These are phyloP conservation scores for Hybos culiciformis DNA, from an alignment of 2,888 invertebrate genomes.

Conservation along the genomic window DNA sequence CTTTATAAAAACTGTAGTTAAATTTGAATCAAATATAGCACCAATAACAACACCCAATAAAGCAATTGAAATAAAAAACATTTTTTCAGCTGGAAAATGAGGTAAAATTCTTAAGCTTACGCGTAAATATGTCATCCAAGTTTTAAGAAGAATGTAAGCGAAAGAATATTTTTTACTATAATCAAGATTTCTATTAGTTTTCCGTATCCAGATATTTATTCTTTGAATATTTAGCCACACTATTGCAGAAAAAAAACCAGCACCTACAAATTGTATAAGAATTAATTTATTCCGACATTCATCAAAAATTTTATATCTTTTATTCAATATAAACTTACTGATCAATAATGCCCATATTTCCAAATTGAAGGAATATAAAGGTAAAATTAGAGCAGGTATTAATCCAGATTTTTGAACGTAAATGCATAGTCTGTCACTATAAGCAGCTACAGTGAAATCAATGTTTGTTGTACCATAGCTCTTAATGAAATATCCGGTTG, in stretches of 20 bases:
- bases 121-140: slow-evolving; percentile 31
- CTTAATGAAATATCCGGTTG: slow-evolving; percentile 35
- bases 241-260: slow-evolving; percentile 8
- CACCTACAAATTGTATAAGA: too few species aligned
- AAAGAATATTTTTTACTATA: too few species aligned
- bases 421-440: slow-evolving; percentile 33
- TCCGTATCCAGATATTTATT: neutral
- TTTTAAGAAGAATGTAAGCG: slow-evolving; percentile 26
- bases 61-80: slow-evolving; percentile 31
- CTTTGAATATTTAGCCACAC: slow-evolving; percentile 10
- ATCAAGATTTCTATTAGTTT: neutral
- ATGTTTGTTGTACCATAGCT: slow-evolving; percentile 30
- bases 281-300: neutral
- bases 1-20: slow-evolving; percentile 33
- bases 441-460: slow-evolving; percentile 30
- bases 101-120: slow-evolving; percentile 28
- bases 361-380: slow-evolving; percentile 27
- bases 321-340: slow-evolving; percentile 20
- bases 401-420: slow-evolving; percentile 32
- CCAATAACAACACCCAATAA: slow-evolving; percentile 33
- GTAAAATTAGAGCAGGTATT: slow-evolving; percentile 32
- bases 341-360: slow-evolving; percentile 31
- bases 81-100: slow-evolving; percentile 28
- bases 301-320: slow-evolving; percentile 20
- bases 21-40: slow-evolving; percentile 33